Percentiles rank a stretch among this genome's conserved stretches.
These are phyloP conservation scores for Petrophora chlorosata DNA, from an alignment of 2,888 invertebrate species.

Conservation along the genomic window DNA sequence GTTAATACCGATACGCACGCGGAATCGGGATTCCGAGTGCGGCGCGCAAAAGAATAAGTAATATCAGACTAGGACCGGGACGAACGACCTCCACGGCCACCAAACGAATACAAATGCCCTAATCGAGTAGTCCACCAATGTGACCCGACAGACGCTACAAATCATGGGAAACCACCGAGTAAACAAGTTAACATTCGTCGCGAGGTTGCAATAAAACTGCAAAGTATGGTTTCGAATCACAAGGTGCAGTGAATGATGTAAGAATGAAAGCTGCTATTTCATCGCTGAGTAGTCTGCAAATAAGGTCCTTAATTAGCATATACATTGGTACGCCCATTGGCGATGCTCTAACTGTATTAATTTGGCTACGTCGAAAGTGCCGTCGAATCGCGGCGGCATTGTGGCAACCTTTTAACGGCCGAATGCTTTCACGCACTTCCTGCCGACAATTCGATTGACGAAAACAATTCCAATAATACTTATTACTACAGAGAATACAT, in stretches of 20 bases:
- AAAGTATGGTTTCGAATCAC: conserved; percentile 33
- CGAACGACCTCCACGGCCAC: conserved; percentile 77
- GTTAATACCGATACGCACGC: conserved; percentile 69
- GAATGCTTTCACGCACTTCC: conserved; percentile 78
- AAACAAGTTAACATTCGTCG: conserved; percentile 47
- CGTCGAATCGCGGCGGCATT: conserved; percentile 42
- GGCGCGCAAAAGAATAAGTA: conserved; percentile 68
- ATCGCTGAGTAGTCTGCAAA: conserved; percentile 30
- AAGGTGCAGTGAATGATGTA: conserved; percentile 27
- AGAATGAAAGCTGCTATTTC: conserved; percentile 21
- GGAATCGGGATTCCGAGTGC: conserved; percentile 62
- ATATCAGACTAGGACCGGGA: conserved; percentile 74
- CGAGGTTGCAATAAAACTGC: conserved; percentile 45
- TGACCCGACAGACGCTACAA: conserved; percentile 49
- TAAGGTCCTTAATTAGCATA: conserved; percentile 42
- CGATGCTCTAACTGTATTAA: conserved; percentile 41
- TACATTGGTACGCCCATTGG: conserved; percentile 33
- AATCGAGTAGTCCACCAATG: conserved; percentile 55
- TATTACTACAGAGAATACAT: conserved; percentile 23
- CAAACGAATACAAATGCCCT: conserved; percentile 74
- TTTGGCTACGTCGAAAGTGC: conserved; percentile 47
- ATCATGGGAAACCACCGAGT: conserved; percentile 53
- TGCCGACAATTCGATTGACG: conserved; percentile 60
- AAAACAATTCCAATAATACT: conserved; percentile 46
- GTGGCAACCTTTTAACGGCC: conserved; percentile 57